phyloP scores from a whole-genome alignment of 2,797 vertebrate genomes.

The Sebastes iracundus region DNA sequence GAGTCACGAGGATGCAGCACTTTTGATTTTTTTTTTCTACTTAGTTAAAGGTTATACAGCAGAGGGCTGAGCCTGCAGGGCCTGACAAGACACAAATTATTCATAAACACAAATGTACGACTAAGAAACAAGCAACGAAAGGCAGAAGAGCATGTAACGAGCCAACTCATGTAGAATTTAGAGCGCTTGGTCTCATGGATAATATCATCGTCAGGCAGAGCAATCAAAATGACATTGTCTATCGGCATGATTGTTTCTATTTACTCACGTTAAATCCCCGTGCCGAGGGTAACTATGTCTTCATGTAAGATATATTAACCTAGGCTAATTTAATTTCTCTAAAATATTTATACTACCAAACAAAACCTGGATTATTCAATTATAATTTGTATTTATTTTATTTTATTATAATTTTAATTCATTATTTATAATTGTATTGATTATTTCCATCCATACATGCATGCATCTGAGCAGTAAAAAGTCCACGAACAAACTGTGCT shows the following conservation, averaged over 20 bases:
- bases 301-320: background rate
- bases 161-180: background rate
- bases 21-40: background rate
- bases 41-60: slow-evolving; percentile 15
- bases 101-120: background rate
- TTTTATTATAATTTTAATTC: too few species aligned
- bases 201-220: background rate
- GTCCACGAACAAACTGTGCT: background rate
- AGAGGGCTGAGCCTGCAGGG: background rate
- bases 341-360: background rate
- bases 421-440: too few species aligned
- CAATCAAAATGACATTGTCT: background rate
- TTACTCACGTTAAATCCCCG: background rate
- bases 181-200: background rate
- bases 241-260: background rate
- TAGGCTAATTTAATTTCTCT: background rate
- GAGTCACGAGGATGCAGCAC: slow-evolving; percentile 1
- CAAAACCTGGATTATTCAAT: background rate
- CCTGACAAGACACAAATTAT: background rate
- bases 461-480: background rate
- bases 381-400: too few species aligned
- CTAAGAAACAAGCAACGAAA: slow-evolving; percentile 1
- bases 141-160: background rate
- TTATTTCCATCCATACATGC: background rate
- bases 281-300: background rate